Conservation (phyloP, 1,140 invertebrate species). For the honey bee (Apis mellifera) region DNA sequence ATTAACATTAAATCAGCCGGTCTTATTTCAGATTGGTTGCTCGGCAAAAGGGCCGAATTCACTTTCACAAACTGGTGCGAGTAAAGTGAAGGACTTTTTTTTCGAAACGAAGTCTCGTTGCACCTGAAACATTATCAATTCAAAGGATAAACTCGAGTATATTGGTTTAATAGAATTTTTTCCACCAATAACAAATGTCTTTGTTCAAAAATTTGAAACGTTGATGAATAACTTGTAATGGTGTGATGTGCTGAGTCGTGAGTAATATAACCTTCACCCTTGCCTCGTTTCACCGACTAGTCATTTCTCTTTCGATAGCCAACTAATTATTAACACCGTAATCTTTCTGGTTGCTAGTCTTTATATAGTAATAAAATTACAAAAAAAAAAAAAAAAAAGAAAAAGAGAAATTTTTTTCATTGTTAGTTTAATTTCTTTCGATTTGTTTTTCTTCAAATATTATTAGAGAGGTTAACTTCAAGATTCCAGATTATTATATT, state of each 20-base stretch:
- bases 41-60: not conserved
- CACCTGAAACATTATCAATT: not conserved
- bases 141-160: not conserved
- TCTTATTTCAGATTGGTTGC: not conserved
- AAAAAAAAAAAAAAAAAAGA: not conserved
- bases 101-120: not conserved
- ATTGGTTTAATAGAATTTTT: not conserved
- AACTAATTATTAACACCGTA: conserved; percentile 35
- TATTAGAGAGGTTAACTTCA: not conserved
- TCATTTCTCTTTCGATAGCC: conserved; percentile 55
- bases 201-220: not conserved
- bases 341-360: conserved; percentile 35
- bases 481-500: not conserved
- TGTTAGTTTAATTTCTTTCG: not conserved
- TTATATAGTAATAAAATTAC: conserved; percentile 19
- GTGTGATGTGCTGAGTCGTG: conserved; percentile 40
- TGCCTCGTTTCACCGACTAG: conserved; percentile 59
- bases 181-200: not conserved
- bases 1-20: not conserved
- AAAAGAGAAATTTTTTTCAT: too few relatives aligned
- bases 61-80: conserved; percentile 6
- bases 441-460: not conserved
- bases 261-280: conserved; percentile 64
- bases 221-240: not conserved
- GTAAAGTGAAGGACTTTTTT: not conserved